These are phyloP conservation scores for Caenorhabditis angaria DNA, from an alignment of 2,888 invertebrate genomes.

Conservation along the genomic window DNA sequence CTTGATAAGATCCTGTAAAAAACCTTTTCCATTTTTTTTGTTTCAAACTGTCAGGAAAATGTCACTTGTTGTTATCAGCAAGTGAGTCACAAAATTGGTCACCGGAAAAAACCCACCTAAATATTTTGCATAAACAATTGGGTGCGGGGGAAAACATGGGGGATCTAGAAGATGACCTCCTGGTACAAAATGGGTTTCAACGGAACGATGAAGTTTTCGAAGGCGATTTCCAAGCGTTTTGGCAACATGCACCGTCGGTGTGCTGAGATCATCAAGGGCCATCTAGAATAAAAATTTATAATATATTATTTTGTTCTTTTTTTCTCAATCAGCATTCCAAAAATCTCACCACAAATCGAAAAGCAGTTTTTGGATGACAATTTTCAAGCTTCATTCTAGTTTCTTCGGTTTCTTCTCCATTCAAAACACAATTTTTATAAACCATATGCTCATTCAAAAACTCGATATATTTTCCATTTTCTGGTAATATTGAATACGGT, in stretches of 20 bases:
- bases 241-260: conserved; percentile 13
- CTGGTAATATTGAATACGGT: not conserved
- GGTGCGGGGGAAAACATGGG: conserved; percentile 36
- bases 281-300: conserved; percentile 17
- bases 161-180: conserved; percentile 40
- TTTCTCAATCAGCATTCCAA: too few species aligned
- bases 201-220: conserved; percentile 10
- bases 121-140: conserved; percentile 21
- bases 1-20: conserved; percentile 30
- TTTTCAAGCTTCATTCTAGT: conserved; percentile 16
- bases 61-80: not conserved
- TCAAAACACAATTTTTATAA: conserved; percentile 15
- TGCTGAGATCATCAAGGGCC: conserved; percentile 32
- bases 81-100: not conserved
- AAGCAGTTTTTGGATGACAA: conserved; percentile 14
- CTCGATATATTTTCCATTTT: conserved; percentile 9
- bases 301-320: not conserved
- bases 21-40: not conserved
- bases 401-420: conserved; percentile 13
- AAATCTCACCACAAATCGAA: conserved; percentile 27
- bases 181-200: conserved; percentile 24
- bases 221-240: conserved; percentile 9
- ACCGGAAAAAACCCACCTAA: conserved; percentile 12
- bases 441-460: conserved; percentile 25
- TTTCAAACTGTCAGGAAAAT: not conserved